Evolutionary conservation across 2,888 invertebrate genomes (phyloP).

Genomic region (Drosophila sordidula): DNA sequence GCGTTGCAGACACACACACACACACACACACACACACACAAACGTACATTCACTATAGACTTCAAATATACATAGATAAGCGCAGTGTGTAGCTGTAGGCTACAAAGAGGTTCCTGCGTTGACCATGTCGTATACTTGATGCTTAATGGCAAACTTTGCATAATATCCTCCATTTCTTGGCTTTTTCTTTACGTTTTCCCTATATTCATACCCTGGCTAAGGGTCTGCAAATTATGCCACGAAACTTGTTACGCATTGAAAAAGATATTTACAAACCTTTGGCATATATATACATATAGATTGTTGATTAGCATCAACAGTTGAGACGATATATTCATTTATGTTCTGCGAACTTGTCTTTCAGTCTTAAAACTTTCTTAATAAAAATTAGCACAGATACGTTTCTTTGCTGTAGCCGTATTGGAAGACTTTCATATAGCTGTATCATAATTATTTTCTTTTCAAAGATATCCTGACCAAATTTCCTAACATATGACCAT

Average conservation of each 20-base stretch:
- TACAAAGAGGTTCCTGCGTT: constrained; percentile 37
- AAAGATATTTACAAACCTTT: neutral
- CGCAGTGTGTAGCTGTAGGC: constrained; percentile 46
- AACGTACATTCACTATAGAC: constrained; percentile 36
- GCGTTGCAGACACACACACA: constrained; percentile 42
- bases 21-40: constrained; percentile 6
- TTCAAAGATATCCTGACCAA: no score
- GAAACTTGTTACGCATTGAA: no score
- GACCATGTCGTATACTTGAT: constrained; percentile 66
- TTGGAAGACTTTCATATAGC: no score
- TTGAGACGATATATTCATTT: no score
- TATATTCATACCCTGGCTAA: neutral
- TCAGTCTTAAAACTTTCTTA: no score
- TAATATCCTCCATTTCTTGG: constrained; percentile 48
- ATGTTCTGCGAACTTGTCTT: no score
- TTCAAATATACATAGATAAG: constrained; percentile 38
- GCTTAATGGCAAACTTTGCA: constrained; percentile 69
- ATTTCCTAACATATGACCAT: no score
- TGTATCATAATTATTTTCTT: no score
- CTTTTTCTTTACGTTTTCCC: neutral
- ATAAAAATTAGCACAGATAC: no score
- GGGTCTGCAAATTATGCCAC: neutral
- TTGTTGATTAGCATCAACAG: no score
- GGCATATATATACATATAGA: no score
- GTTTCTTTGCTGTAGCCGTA: no score